Base-by-base conservation (phyloP, 2,113 vertebrate species). In the Cephalopholis sonnerati region DNA sequence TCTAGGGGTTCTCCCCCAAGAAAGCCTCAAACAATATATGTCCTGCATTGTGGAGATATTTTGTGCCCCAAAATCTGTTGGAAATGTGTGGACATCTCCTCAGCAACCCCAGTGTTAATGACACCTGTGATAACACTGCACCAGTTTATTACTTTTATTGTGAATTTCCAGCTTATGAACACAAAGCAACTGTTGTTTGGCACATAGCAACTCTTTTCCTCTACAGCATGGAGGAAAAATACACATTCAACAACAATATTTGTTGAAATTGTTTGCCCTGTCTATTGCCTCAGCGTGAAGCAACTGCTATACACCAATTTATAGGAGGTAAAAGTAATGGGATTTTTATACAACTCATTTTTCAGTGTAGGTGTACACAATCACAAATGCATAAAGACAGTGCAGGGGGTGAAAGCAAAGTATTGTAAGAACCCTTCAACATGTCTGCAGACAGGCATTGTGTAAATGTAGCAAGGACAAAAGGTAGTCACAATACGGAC, bases 81-180 rank as follows among this genome's bases (percentile, higher is more conserved):
- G 32, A 36, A 36, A 36, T 36, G 32, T 36, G 32, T 36, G 32
- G 32, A 36, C 32, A 36, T 36, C 6, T 36, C 32, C 32, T 36
- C 32, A 36, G 32, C 32, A 36, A 7, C 32, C 32, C 32, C 32
- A 36, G 7, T 36, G 7, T 36, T 36, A 44, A 44, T 44, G 41
- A 44, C 41, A 44, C 16, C 48, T 50, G 17, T 48, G 32, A 25
- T 25, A 58, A 36, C 1, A 8, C 41, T 0, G 41, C 24, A 22
- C 15, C 68, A 32, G 7, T 51, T 20, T 54, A 54, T 82, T 36
- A 63, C 22, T 55, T 55, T 62, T 63, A 63, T 62, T 61, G 7
- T 41, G 22, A 36, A 67, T 74, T 32, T 48, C 15, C 9, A 46
- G 36, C n/a, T 54, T 17, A 62, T 18, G 18, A 53, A 51, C 27